Evolutionary conservation across 2,797 vertebrate genomes (phyloP).

Genomic region (Gymnoscopelus braueri): DNA sequence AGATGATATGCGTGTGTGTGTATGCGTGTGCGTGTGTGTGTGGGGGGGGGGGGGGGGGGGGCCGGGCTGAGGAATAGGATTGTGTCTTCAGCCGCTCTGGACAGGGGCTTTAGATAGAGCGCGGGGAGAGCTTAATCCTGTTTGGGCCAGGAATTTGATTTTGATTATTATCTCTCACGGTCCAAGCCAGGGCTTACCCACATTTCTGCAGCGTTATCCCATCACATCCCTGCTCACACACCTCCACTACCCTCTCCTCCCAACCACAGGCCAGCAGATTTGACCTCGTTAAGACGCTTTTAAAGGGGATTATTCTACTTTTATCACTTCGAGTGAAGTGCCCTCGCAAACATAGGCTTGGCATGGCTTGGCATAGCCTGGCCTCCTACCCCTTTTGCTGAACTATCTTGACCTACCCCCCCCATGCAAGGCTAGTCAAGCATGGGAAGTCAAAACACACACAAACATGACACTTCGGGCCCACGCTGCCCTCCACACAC

Average conservation of each 20-base stretch:
- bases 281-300: slow-evolving; percentile 81
- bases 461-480: slow-evolving; percentile 57
- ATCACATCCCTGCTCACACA: slow-evolving; percentile 22
- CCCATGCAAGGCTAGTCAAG: slow-evolving; percentile 54
- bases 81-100: slow-evolving; percentile 74
- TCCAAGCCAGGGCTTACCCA: slow-evolving; percentile 75
- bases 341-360: slow-evolving; percentile 76
- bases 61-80: slow-evolving; percentile 73
- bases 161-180: slow-evolving; percentile 82
- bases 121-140: slow-evolving; percentile 77
- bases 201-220: slow-evolving; percentile 69
- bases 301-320: slow-evolving; percentile 82
- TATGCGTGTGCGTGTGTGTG: slow-evolving; percentile 26
- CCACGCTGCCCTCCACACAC: slow-evolving; percentile 26
- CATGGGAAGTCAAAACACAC: slow-evolving; percentile 29
- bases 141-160: slow-evolving; percentile 82
- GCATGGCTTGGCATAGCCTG: slow-evolving; percentile 51
- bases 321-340: slow-evolving; percentile 81
- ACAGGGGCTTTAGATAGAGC: slow-evolving; percentile 71
- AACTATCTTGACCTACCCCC: slow-evolving; percentile 61
- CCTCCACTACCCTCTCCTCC: slow-evolving; percentile 11
- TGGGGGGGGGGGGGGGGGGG: neutral
- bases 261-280: slow-evolving; percentile 63
- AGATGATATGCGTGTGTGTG: slow-evolving; percentile 4
- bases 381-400: slow-evolving; percentile 27